Evolutionary conservation across 2,888 invertebrate genomes (phyloP).

Genomic region (Tinea trinotella): DNA sequence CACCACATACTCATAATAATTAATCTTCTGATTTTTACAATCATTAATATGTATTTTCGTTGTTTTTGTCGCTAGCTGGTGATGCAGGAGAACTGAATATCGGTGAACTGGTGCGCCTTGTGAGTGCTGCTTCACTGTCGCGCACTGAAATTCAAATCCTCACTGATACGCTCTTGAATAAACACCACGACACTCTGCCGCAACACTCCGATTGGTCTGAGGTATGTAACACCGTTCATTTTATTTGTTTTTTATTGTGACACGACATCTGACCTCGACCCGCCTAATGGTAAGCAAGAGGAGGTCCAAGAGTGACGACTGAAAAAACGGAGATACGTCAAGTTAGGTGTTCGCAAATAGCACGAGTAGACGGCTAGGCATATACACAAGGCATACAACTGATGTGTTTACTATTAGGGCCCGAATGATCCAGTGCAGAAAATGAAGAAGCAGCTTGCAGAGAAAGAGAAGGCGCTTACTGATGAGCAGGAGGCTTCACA

Average conservation of each 20-base stretch:
- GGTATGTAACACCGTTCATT: slow-evolving; percentile 64
- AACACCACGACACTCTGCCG: slow-evolving; percentile 84
- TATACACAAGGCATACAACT: no score
- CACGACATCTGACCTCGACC: no score
- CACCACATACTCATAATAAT: no score
- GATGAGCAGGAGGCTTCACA: slow-evolving; percentile 84
- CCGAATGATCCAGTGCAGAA: slow-evolving; percentile 88
- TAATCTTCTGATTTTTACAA: background rate
- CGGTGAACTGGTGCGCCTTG: slow-evolving; percentile 78
- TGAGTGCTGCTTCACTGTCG: slow-evolving; percentile 86
- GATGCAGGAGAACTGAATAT: slow-evolving; percentile 80
- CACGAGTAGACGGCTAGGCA: no score
- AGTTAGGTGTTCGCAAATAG: no score
- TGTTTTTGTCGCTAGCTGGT: slow-evolving; percentile 53
- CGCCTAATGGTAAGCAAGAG: no score
- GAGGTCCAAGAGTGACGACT: no score
- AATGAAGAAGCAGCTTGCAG: slow-evolving; percentile 89
- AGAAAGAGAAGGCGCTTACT: slow-evolving; percentile 83
- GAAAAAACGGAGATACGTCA: no score
- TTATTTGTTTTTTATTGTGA: no score
- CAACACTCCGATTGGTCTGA: slow-evolving; percentile 89
- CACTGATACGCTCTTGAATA: slow-evolving; percentile 90
- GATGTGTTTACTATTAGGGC: slow-evolving; percentile 58
- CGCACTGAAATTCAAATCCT: slow-evolving; percentile 91
- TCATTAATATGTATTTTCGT: no score